These are phyloP conservation scores for Oncopodura yosiiana DNA, from an alignment of 1,140 invertebrate species.

Conservation along the genomic window DNA sequence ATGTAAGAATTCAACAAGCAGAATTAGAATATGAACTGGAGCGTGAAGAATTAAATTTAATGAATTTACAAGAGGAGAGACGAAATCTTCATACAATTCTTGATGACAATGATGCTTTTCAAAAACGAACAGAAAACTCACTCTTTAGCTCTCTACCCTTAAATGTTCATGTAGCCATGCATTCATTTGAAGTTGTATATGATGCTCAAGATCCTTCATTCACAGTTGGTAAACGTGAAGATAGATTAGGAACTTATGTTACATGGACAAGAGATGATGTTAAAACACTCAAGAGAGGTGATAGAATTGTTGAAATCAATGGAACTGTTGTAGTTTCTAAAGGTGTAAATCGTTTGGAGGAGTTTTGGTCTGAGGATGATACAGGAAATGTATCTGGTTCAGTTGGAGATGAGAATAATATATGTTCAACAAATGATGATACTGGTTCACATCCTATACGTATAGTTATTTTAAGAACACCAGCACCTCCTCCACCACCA, in stretches of 20 bases:
- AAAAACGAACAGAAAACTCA: conserved; percentile 33
- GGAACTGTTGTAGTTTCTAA: conserved; percentile 61
- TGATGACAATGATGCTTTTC: conserved; percentile 48
- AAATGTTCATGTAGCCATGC: conserved; percentile 45
- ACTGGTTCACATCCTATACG: conserved; percentile 30
- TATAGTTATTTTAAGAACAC: conserved; percentile 30
- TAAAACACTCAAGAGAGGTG: conserved; percentile 56
- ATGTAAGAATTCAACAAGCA: conserved; percentile 77
- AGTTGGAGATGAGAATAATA: neutral
- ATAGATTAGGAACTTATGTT: conserved; percentile 52
- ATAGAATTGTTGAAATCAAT: conserved; percentile 75
- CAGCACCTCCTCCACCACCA: conserved; percentile 34
- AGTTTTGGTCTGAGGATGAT: conserved; percentile 33
- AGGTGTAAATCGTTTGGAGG: conserved; percentile 38
- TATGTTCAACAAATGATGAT: conserved; percentile 2
- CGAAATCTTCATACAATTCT: conserved; percentile 64
- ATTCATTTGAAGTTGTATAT: conserved; percentile 55
- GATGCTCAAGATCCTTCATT: conserved; percentile 53
- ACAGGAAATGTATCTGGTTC: neutral
- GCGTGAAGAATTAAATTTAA: conserved; percentile 71
- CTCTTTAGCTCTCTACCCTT: conserved; percentile 36
- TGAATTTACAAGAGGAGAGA: conserved; percentile 71
- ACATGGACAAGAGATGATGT: conserved; percentile 68
- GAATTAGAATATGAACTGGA: conserved; percentile 79
- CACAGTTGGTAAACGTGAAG: conserved; percentile 49